These are phyloP conservation scores for Poicephalus gulielmi DNA, from an alignment of 2,113 vertebrate species.

Conservation along the genomic window DNA sequence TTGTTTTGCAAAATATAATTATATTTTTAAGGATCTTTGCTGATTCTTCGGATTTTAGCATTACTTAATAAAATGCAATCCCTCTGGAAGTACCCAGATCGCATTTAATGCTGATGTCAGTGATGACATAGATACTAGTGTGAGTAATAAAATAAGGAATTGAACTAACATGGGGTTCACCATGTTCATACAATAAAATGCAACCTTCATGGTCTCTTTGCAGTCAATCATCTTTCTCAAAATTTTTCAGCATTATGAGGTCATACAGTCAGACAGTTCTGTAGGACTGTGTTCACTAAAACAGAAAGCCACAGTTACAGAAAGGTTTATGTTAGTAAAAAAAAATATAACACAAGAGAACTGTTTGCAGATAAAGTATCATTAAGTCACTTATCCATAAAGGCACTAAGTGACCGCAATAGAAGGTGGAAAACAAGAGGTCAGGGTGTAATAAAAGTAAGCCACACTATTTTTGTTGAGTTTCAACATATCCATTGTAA, in stretches of 20 bases:
- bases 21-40: background rate
- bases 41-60: background rate
- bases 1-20: background rate
- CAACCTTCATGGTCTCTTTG: background rate
- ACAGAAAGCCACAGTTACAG: background rate
- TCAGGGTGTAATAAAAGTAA: slow-evolving; percentile 40
- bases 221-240: background rate
- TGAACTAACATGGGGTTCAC: background rate
- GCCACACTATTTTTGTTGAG: slow-evolving; percentile 12
- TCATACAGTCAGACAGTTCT: background rate
- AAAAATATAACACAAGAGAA: slow-evolving; percentile 32
- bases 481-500: slow-evolving; percentile 18
- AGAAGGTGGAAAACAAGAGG: slow-evolving; percentile 29
- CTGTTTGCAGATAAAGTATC: slow-evolving; percentile 20
- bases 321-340: slow-evolving; percentile 17
- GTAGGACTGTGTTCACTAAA: background rate
- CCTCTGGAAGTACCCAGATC: background rate
- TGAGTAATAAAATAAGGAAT: background rate
- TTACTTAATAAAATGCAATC: background rate
- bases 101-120: background rate
- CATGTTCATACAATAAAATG: background rate
- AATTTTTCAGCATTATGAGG: background rate
- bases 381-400: slow-evolving; percentile 30
- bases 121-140: background rate
- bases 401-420: slow-evolving; percentile 19